Conservation (phyloP, 2,888 invertebrate species). For the Dermolepida albohirtum region DNA sequence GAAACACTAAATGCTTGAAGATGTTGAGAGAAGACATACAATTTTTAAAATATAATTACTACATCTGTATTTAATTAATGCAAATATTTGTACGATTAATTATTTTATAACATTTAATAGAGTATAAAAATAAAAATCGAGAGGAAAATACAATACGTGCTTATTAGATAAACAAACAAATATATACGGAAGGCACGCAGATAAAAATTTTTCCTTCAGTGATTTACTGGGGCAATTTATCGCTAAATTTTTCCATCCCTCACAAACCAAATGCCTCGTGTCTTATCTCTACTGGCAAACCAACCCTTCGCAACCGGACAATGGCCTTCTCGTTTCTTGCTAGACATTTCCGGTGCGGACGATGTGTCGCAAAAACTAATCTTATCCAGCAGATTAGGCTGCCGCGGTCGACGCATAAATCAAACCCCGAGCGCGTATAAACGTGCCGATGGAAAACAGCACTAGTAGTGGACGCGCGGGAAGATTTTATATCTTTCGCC, state of each 20-base stretch:
- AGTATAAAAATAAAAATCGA: no score
- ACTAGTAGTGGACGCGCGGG: slow-evolving; percentile 3
- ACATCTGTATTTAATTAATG: no score
- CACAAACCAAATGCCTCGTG: background rate
- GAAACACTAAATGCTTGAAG: no score
- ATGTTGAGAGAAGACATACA: no score
- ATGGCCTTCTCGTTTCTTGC: slow-evolving; percentile 50
- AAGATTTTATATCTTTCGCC: slow-evolving; percentile 43
- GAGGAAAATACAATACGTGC: no score
- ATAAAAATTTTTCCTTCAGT: slow-evolving; percentile 28
- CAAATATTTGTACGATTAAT: no score
- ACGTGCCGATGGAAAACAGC: background rate
- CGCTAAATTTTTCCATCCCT: slow-evolving; percentile 46
- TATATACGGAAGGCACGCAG: background rate
- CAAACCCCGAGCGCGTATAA: slow-evolving; percentile 39
- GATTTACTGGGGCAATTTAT: slow-evolving; percentile 35
- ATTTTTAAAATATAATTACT: no score
- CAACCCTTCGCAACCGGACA: slow-evolving; percentile 48
- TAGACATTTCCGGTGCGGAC: slow-evolving; percentile 42
- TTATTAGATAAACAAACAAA: no score
- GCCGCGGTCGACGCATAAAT: slow-evolving; percentile 50
- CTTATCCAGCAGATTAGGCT: slow-evolving; percentile 51
- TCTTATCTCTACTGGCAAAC: slow-evolving; percentile 44
- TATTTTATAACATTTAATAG: no score
- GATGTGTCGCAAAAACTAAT: slow-evolving; percentile 50